Conservation (phyloP, 2,113 vertebrate genomes). For the Corapipo altera region DNA sequence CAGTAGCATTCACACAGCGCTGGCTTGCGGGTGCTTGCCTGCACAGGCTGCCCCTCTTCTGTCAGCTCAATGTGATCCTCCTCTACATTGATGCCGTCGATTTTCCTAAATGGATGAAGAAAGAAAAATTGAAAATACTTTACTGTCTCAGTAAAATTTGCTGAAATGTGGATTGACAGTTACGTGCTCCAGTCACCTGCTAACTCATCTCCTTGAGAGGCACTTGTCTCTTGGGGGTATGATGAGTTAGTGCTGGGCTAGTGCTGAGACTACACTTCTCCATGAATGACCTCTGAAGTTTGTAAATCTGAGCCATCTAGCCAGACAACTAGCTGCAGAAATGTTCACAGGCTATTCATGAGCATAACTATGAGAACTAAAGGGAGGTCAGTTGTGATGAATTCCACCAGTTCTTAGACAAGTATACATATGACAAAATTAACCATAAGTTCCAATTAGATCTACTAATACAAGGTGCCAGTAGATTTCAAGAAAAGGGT, state of each 20-base stretch:
- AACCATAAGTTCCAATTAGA: neutral
- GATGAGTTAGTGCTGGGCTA: too few species aligned
- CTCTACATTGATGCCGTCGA: constrained; percentile 83
- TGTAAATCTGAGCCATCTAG: neutral
- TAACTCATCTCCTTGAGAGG: neutral
- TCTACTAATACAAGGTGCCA: neutral
- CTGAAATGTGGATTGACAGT: neutral
- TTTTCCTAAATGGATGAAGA: constrained; percentile 77
- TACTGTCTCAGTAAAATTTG: neutral
- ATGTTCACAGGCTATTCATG: neutral
- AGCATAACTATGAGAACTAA: neutral
- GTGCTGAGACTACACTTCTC: too few species aligned
- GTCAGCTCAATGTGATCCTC: constrained; percentile 86
- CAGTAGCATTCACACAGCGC: constrained; percentile 82
- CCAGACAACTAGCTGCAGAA: neutral
- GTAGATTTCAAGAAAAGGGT: neutral
- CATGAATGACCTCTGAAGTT: neutral
- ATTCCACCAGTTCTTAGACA: neutral
- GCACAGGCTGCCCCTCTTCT: constrained; percentile 85
- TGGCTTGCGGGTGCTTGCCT: neutral
- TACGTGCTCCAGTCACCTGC: neutral
- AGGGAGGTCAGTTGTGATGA: neutral
- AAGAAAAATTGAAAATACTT: neutral
- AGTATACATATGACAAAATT: neutral
- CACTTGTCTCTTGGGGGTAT: accelerated